These are phyloP conservation scores for Ochotona curzoniae DNA, from an alignment of 2,113 vertebrate genomes.

Conservation along the genomic window DNA sequence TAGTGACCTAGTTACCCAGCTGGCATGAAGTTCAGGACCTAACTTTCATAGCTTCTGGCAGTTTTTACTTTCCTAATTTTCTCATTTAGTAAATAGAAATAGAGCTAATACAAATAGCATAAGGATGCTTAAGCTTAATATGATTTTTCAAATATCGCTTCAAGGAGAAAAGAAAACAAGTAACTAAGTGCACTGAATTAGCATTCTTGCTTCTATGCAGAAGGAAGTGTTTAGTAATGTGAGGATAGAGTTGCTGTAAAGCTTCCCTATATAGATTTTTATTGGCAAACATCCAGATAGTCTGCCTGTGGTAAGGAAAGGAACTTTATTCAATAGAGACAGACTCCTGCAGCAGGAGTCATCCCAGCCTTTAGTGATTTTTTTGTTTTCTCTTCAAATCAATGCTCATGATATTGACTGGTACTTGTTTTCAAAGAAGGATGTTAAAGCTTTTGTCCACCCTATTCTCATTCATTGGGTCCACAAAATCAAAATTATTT, in stretches of 20 bases:
- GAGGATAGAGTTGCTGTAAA: background rate
- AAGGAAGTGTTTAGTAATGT: background rate
- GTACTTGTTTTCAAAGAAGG: background rate
- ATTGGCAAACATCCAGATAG: background rate
- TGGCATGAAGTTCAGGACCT: constrained; percentile 6
- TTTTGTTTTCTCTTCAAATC: background rate
- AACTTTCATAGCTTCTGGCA: constrained; percentile 39
- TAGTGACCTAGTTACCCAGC: constrained; percentile 44
- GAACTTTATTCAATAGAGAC: constrained; percentile 7
- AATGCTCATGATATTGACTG: background rate
- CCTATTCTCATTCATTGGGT: background rate
- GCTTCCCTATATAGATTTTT: background rate
- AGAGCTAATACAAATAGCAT: background rate
- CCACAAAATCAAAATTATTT: background rate
- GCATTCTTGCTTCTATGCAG: background rate
- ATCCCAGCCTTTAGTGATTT: background rate
- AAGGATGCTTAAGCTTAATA: constrained; percentile 1
- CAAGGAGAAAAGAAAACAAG: background rate
- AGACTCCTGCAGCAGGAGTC: background rate
- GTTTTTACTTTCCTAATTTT: constrained; percentile 45
- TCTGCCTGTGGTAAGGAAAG: background rate
- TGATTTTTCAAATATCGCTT: constrained; percentile 8
- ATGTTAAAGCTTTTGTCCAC: background rate
- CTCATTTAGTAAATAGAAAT: constrained; percentile 39
- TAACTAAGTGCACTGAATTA: background rate